Evolutionary conservation across 2,888 invertebrate genomes (phyloP).

Genomic region (Drosophila conformis): DNA sequence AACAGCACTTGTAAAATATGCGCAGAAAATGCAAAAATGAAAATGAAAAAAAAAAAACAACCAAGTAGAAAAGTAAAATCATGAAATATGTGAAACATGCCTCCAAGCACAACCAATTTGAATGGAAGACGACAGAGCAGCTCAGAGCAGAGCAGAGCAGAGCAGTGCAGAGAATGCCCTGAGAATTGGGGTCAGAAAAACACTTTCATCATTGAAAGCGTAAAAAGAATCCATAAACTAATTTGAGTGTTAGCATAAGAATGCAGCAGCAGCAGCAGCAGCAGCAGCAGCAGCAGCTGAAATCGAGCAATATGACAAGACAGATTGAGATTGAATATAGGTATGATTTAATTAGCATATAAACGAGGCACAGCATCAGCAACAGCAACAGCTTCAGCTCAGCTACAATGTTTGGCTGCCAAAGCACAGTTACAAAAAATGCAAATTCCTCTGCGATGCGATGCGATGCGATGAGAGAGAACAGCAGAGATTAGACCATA

Average conservation of each 20-base stretch:
- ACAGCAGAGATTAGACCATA: slow-evolving; percentile 50
- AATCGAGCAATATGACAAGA: slow-evolving; percentile 66
- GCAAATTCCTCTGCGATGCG: slow-evolving; percentile 53
- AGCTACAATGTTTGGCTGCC: not conserved
- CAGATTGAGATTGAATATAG: slow-evolving; percentile 64
- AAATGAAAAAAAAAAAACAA: slow-evolving; percentile 33
- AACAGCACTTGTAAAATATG: slow-evolving; percentile 61
- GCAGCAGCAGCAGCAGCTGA: slow-evolving; percentile 16
- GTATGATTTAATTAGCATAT: slow-evolving; percentile 72
- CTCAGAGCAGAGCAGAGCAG: not conserved
- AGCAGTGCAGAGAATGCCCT: slow-evolving; percentile 16
- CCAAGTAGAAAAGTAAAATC: slow-evolving; percentile 67
- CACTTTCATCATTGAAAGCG: slow-evolving; percentile 69
- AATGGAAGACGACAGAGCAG: slow-evolving; percentile 34
- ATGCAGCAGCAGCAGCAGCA: slow-evolving; percentile 52
- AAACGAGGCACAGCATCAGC: slow-evolving; percentile 48
- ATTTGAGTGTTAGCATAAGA: slow-evolving; percentile 62
- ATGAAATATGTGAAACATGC: slow-evolving; percentile 80
- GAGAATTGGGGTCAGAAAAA: slow-evolving; percentile 76
- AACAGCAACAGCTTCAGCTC: slow-evolving; percentile 8
- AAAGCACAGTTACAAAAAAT: slow-evolving; percentile 63
- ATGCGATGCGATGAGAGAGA: not conserved
- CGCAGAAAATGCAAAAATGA: slow-evolving; percentile 58
- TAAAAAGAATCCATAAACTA: slow-evolving; percentile 52
- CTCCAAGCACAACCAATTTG: slow-evolving; percentile 39